These are phyloP conservation scores for Apotomis capreana DNA, from an alignment of 2,888 invertebrate species.

Conservation along the genomic window DNA sequence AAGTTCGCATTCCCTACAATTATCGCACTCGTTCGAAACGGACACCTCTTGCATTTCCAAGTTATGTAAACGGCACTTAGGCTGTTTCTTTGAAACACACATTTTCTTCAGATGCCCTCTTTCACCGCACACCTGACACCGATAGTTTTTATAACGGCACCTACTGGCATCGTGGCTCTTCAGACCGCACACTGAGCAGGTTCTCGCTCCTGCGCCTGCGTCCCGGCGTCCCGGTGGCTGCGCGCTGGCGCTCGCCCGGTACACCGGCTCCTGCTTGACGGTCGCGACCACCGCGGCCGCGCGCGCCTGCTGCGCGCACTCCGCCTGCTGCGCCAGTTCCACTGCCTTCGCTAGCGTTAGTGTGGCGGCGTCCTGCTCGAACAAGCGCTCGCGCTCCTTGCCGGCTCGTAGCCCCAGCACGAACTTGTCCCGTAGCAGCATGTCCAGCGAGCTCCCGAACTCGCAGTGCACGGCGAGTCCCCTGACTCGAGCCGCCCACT, in stretches of 20 bases:
- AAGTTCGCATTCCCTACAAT: slow-evolving; percentile 33
- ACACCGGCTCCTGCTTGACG: slow-evolving; percentile 30
- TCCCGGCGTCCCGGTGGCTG: background rate
- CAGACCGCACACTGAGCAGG: slow-evolving; percentile 22
- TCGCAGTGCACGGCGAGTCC: slow-evolving; percentile 42
- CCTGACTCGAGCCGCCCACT: slow-evolving; percentile 44
- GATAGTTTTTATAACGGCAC: slow-evolving; percentile 31
- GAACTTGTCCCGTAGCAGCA: slow-evolving; percentile 32
- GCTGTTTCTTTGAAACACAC: background rate
- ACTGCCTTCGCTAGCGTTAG: slow-evolving; percentile 37
- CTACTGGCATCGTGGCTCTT: slow-evolving; percentile 12
- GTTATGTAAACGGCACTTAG: slow-evolving; percentile 2
- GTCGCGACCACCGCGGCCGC: background rate
- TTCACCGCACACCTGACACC: slow-evolving; percentile 29
- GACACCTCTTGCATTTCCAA: background rate
- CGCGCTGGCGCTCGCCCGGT: background rate
- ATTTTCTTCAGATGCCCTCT: slow-evolving; percentile 22
- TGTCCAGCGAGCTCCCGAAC: slow-evolving; percentile 38
- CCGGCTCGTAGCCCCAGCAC: slow-evolving; percentile 39
- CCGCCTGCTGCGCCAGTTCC: slow-evolving; percentile 43
- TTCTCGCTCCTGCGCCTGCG: background rate
- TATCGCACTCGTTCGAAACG: background rate
- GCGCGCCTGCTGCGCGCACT: slow-evolving; percentile 25
- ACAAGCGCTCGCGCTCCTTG: slow-evolving; percentile 35
- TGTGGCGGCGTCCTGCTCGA: slow-evolving; percentile 28